A percentile compares a stretch with the other conserved stretches of the same genome.
phyloP scores from a whole-genome alignment of 2,797 vertebrate species.

The Acanthornis magna region DNA sequence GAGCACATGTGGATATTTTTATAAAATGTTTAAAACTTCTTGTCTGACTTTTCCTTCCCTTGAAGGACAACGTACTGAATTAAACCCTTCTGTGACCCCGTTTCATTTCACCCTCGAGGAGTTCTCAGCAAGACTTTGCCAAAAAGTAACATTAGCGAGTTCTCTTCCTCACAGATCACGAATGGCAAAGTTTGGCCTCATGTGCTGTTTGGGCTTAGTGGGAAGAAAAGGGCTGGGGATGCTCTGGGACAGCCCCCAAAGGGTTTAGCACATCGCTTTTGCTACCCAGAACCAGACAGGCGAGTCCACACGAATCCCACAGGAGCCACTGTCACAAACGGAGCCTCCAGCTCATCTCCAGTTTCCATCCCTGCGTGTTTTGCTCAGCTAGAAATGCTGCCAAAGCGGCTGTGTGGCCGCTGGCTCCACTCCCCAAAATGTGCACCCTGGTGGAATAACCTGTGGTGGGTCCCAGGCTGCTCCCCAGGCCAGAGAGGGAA shows the following conservation, averaged over 20 bases:
- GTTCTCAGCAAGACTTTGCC: conserved; percentile 25
- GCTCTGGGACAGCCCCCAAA: background rate
- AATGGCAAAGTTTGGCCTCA: background rate
- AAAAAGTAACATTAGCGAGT: background rate
- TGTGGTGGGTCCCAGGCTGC: background rate
- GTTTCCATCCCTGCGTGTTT: background rate
- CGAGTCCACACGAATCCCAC: background rate
- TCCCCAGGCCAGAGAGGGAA: background rate
- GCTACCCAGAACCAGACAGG: conserved; percentile 3
- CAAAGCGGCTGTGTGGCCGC: fast-evolving
- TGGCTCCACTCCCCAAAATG: background rate
- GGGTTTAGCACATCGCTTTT: background rate
- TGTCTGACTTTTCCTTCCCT: conserved; percentile 51
- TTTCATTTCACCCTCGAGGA: conserved; percentile 42
- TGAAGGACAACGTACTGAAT: conserved; percentile 55
- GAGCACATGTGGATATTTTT: conserved; percentile 69
- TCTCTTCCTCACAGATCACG: background rate
- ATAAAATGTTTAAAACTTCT: conserved; percentile 68
- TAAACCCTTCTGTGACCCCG: conserved; percentile 56
- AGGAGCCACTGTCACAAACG: background rate
- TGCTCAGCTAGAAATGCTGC: background rate
- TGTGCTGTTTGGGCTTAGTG: background rate
- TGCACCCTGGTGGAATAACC: fast-evolving
- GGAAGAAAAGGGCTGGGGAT: background rate
- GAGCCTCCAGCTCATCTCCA: background rate